A percentile compares a stretch with the other conserved stretches of the same genome.
These are phyloP conservation scores for Morus bassanus DNA, from an alignment of 2,797 vertebrate genomes.

Conservation along the genomic window DNA sequence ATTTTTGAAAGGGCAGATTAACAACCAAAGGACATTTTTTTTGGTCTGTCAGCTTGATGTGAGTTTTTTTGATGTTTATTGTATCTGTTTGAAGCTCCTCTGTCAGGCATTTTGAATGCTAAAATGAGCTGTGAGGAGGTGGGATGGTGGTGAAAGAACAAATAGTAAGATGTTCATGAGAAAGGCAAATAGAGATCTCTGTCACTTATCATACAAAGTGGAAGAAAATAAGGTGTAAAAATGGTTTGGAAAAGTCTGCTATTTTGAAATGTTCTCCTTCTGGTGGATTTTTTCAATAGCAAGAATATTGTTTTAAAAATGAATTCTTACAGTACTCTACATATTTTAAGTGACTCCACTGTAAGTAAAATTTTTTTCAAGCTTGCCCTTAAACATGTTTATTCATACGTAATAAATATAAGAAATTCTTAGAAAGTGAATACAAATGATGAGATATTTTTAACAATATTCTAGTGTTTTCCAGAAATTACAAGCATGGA, in stretches of 20 bases:
- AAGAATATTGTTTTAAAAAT: background rate
- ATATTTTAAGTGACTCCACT: background rate
- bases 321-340: background rate
- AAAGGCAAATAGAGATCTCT: background rate
- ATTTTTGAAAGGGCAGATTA: background rate
- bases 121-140: background rate
- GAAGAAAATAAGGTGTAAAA: background rate
- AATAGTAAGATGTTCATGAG: background rate
- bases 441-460: background rate
- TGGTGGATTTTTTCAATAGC: background rate
- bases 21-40: background rate
- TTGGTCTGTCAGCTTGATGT: background rate
- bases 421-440: background rate
- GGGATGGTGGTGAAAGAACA: background rate
- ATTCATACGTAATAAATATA: background rate
- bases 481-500: background rate
- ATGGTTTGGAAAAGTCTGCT: background rate
- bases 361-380: background rate
- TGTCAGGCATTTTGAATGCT: background rate
- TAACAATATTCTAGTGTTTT: background rate
- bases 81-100: background rate
- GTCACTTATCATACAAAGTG: background rate
- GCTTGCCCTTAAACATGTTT: background rate
- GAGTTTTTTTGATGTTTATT: background rate
- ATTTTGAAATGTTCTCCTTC: background rate